Conservation (phyloP, 1,140 invertebrate species). For the Platorchestia sp. region DNA sequence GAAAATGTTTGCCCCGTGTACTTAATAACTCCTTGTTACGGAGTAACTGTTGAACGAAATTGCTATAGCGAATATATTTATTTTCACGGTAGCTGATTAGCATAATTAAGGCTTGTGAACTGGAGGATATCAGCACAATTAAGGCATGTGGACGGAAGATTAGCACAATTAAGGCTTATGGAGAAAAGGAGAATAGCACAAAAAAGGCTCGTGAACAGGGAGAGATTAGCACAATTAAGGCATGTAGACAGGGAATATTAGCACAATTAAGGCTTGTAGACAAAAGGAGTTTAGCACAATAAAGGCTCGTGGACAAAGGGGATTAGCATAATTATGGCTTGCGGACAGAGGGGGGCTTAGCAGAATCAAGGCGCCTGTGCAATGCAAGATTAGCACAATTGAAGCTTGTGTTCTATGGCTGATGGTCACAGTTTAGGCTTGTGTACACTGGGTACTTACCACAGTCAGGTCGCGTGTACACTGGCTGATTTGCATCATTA, state of each 20-base stretch:
- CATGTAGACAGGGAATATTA: too few species aligned
- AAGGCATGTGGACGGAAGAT: too few species aligned
- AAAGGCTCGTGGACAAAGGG: background rate
- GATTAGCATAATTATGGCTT: background rate
- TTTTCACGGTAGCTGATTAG: background rate
- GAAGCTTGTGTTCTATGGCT: too few species aligned
- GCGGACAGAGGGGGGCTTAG: background rate
- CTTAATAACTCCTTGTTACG: background rate
- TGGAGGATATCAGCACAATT: background rate
- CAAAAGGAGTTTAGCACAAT: background rate
- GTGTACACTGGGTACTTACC: too few species aligned
- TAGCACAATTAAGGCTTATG: background rate
- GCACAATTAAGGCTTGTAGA: background rate
- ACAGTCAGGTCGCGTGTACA: too few species aligned
- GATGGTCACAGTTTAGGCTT: too few species aligned
- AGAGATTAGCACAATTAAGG: background rate
- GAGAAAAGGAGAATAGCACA: background rate
- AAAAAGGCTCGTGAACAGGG: background rate
- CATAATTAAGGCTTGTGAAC: background rate
- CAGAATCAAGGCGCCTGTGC: background rate
- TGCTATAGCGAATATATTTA: background rate
- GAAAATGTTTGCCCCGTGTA: background rate
- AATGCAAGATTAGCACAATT: too few species aligned
- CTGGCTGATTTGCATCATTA: too few species aligned
- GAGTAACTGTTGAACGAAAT: background rate